Evolutionary conservation across 2,113 vertebrate species (phyloP).

Genomic region (Desmodus rotundus): DNA sequence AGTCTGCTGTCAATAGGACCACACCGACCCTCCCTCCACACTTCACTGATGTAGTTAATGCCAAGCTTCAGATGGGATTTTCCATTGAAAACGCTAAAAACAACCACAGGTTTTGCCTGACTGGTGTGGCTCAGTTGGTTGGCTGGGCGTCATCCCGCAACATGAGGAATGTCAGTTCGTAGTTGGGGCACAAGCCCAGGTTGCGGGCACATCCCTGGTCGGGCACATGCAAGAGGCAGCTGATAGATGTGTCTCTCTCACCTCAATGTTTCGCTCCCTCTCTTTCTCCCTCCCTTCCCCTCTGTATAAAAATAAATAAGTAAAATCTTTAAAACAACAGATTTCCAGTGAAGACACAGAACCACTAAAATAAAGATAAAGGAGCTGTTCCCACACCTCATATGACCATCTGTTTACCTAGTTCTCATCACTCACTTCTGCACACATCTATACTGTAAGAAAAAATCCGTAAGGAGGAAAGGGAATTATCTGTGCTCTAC

Average conservation of each 20-base stretch:
- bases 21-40: neutral
- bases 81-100: neutral
- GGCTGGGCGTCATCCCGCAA: too few species aligned
- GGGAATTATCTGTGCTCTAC: conserved; percentile 53
- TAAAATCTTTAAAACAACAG: too few species aligned
- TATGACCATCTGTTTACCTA: neutral
- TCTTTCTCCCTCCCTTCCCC: too few species aligned
- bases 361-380: neutral
- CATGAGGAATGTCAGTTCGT: too few species aligned
- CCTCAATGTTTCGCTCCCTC: too few species aligned
- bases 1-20: neutral
- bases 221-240: too few species aligned
- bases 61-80: neutral
- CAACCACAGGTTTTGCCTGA: neutral
- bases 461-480: conserved; percentile 33
- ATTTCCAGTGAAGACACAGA: neutral
- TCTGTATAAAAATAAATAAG: too few species aligned
- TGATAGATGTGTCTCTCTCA: too few species aligned
- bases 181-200: too few species aligned
- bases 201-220: too few species aligned
- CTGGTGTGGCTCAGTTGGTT: too few species aligned
- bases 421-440: neutral
- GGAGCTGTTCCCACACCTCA: neutral
- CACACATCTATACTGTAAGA: neutral
- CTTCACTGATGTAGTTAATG: neutral